Evolutionary conservation across 2,113 vertebrate genomes (phyloP), one percentile per base, ranked within the genome.

Genomic region (Marmota monax): DNA sequence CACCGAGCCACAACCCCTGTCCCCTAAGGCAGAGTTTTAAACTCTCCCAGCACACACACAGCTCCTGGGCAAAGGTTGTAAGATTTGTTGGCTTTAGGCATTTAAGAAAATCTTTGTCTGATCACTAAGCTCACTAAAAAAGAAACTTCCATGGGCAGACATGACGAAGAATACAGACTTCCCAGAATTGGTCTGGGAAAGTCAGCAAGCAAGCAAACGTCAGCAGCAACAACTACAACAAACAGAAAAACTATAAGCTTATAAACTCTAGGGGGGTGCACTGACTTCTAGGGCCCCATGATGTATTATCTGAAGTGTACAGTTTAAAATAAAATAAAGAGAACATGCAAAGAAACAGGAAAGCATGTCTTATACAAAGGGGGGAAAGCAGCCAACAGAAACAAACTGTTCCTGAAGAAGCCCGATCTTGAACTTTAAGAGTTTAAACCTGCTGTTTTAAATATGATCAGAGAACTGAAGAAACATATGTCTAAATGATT

Each of bases 81-180:
- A 95, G 72, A 73, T 48, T 78, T 84, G 53, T 6, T 6, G 25
- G 25, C 53, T 94, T 77, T 88, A 56, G 72, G n/a, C 29, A 65
- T 78, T 95, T 84, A 84, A 72, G 76, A 87, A 91, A 91, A 91
- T 34, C 56, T 91, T 63, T 63, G 42, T 67, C 56, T 87, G 76
- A 90, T 29, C 39, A 63, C 48, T 69, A 72, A 56, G 7, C 25
- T 91, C 61, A 65, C 42, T 76, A 17, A 93, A 48, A 45, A n/a
- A 77, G 80, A 90, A 42, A 70, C 14, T 37, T 82, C 67, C 63
- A 4, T 27, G 51, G 32, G 39, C 58, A 86, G 58, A 85, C 22
- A 61, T 61, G 8, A 58, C 4, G 37, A 92, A 90, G 69, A 45
- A 53, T 42, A 45, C 20, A 74, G 45, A 61, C 29, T 76, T 73